phyloP scores from a whole-genome alignment of 2,888 invertebrate genomes.

The Agrenia bidenticulata region DNA sequence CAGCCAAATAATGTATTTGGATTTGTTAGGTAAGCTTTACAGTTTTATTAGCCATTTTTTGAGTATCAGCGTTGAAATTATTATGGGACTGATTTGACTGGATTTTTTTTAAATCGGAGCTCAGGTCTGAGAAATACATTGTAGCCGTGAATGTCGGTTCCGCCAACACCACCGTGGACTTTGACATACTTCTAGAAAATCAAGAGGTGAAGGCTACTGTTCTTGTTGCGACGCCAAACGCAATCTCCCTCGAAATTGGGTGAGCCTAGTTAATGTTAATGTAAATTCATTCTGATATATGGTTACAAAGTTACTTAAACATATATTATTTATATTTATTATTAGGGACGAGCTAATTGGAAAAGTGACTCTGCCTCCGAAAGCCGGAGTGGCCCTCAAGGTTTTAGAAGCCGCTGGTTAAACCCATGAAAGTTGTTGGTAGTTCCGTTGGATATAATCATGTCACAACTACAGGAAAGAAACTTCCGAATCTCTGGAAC shows the following conservation, averaged over 20 bases:
- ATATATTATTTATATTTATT: not conserved
- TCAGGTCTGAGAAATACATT: slow-evolving; percentile 11
- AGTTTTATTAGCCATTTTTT: no score
- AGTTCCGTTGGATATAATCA: no score
- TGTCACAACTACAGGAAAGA: no score
- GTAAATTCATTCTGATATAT: not conserved
- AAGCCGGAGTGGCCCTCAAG: not conserved
- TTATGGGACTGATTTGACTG: no score
- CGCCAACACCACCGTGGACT: not conserved
- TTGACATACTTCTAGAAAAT: not conserved
- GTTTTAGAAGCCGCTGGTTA: no score
- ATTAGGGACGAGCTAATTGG: not conserved
- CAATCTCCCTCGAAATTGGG: not conserved
- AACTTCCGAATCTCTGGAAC: no score
- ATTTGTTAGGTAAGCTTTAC: not conserved
- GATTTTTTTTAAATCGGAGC: no score
- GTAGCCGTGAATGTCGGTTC: slow-evolving; percentile 23
- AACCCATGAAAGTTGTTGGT: no score
- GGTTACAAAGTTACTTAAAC: not conserved
- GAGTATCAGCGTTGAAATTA: no score
- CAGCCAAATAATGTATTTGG: slow-evolving; percentile 5
- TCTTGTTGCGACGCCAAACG: slow-evolving; percentile 21
- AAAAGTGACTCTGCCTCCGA: not conserved
- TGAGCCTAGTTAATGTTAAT: slow-evolving; percentile 1
- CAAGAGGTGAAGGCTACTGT: slow-evolving; percentile 2